Base-by-base conservation (phyloP, 2,888 invertebrate genomes). In the Philhelius pedissequus region DNA sequence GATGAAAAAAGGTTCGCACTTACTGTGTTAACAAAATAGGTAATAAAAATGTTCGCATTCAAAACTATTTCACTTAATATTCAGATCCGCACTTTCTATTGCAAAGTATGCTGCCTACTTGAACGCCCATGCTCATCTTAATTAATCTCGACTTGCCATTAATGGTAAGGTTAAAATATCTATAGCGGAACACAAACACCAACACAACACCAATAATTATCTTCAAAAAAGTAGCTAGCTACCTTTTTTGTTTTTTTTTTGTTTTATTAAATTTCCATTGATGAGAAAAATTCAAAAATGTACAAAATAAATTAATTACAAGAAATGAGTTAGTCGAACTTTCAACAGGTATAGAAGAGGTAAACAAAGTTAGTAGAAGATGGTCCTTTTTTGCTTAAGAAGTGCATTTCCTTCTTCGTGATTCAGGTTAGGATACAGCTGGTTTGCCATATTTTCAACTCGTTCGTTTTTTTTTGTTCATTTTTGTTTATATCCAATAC, bases 251-350 rank as follows among this genome's bases (percentile, higher is more conserved):
- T n/a, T n/a, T n/a, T n/a, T n/a, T n/a, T n/a, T n/a, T n/a, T n/a
- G n/a, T n/a, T 48, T 76, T 76, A 73, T 71, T 68, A 13, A 40
- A 68, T 43, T 50, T 35, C 56, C 45, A 68, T 62, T 27, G 56
- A 66, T 75, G 45, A 60, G 30, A 35, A 58, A 66, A 52, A 70
- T 70, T 20, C 45, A 52, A 40, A 78, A 79, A 69, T 38, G 48
- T 35, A 60, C 48, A 48, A 70, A 81, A 76, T 76, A 81, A 81
- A 81, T 77, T 81, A 71, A 76, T 76, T 71, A 81, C 15, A 27
- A 22, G 20, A 66, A 30, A 20, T 38, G 66, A 68, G 58, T 79
- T 68, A 79, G 74, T 60, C 38, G 20, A 48, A 68, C 66, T 68
- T 38, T 27, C 38, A 30, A 32, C 43, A 45, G 54, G 58, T 32